Base-by-base conservation (phyloP, 2,797 vertebrate genomes). In the Squalus acanthias region DNA sequence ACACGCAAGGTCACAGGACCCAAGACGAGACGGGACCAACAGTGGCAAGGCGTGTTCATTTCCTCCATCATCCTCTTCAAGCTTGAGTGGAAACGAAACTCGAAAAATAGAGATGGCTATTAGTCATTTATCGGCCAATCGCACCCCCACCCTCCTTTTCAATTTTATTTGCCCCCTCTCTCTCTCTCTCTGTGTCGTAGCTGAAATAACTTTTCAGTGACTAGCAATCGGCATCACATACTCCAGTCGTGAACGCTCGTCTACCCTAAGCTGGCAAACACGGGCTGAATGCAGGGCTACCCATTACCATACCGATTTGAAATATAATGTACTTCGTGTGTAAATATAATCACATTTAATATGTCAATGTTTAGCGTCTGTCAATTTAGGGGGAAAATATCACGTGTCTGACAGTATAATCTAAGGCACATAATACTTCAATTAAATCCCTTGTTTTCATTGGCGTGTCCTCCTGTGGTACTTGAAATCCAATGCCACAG, bases 381-480 rank as follows among this genome's bases (percentile, higher is more conserved):
- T 57, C 50, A 74, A 95, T 57, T 74, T 74, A 95, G 70, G 9
- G 3, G 10, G 24, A 74, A 20, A 72, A 53, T 57, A 53, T 74
- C 69, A 53, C 8, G 70, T 95, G 70, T 53, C 50, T 76, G 94
- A 26, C 72, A 74, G 29, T 53, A 22, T 76, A 76, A 57, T 74
- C 50, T 74, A 74, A 95, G 46, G 9, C 88, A 91, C 26, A 57
- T 95, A 53, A 95, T 72, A 95, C 69, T 72, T 26, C 69, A 95
- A 95, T 72, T 57, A 50, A 76, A 57, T 53, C 6, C 46, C 26
- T 22, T 53, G 24, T 57, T 95, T 95, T 76, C 15, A n/a, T 60
- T 95, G 70, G 94, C 70, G 33, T 53, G 76, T 57, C 22, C 26
- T 95, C 13, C 53, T 33, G 50, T 57, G 13, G 6, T 57, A 20